These are phyloP conservation scores for Coracias cyanogaster DNA, from an alignment of 2,797 vertebrate genomes.

Conservation along the genomic window DNA sequence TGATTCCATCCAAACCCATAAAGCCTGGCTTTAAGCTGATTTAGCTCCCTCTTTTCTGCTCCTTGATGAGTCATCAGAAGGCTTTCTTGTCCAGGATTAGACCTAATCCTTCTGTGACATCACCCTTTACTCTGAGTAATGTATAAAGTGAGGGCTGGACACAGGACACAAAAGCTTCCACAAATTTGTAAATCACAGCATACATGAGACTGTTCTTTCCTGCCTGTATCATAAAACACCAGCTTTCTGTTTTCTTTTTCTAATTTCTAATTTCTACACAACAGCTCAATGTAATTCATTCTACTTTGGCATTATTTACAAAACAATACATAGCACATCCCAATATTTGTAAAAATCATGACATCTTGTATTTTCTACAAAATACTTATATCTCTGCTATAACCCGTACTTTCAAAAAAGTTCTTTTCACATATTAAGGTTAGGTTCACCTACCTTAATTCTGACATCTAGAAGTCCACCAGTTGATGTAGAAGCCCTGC, in stretches of 20 bases:
- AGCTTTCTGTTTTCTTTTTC: background rate
- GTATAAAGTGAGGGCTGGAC: slow-evolving; percentile 51
- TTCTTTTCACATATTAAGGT: background rate
- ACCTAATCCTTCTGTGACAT: slow-evolving; percentile 72
- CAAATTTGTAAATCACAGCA: background rate
- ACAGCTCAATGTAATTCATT: background rate
- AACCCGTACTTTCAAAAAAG: accelerated
- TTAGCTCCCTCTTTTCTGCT: slow-evolving; percentile 76
- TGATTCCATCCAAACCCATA: slow-evolving; percentile 81
- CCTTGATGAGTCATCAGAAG: slow-evolving; percentile 76
- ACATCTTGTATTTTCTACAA: background rate
- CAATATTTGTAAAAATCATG: background rate
- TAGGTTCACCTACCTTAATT: background rate
- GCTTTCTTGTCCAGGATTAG: slow-evolving; percentile 68
- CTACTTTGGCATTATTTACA: background rate
- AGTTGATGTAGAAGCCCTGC: background rate
- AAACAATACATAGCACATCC: background rate
- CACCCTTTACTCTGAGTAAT: slow-evolving; percentile 42
- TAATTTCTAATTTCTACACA: background rate
- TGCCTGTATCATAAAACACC: background rate
- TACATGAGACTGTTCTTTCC: background rate
- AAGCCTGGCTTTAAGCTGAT: slow-evolving; percentile 80
- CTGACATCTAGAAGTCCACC: background rate
- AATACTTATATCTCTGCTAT: background rate
- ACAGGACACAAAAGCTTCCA: background rate